These are phyloP conservation scores for Pogonocichla stellata DNA, from an alignment of 2,113 vertebrate genomes.

Conservation along the genomic window DNA sequence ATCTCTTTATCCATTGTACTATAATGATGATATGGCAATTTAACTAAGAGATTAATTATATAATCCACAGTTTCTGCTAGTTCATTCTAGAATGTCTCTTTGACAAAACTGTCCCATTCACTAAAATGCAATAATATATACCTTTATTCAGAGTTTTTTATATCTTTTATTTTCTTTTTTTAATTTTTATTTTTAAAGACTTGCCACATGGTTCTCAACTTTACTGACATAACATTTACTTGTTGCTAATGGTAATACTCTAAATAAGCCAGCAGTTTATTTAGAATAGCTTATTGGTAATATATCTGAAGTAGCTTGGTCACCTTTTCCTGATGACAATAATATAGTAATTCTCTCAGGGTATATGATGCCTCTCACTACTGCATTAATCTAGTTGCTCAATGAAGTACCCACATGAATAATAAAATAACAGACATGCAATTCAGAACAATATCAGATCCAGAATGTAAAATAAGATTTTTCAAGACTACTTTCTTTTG, in stretches of 20 bases:
- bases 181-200: neutral
- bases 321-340: neutral
- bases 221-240: neutral
- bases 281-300: no score
- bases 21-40: neutral
- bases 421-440: neutral
- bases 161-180: neutral
- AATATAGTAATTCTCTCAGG: neutral
- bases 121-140: neutral
- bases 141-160: neutral
- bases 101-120: neutral
- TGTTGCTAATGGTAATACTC: neutral
- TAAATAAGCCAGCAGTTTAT: neutral
- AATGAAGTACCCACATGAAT: neutral
- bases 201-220: neutral
- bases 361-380: neutral
- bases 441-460: neutral
- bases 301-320: neutral
- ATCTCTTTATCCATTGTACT: neutral
- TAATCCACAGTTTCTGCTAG: neutral
- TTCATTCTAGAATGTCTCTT: neutral
- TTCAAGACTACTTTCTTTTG: neutral
- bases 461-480: neutral
- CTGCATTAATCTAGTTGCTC: neutral
- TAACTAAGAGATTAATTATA: neutral